Evolutionary conservation across 2,888 invertebrate species (phyloP).

Genomic region (Antheraea assamensis): DNA sequence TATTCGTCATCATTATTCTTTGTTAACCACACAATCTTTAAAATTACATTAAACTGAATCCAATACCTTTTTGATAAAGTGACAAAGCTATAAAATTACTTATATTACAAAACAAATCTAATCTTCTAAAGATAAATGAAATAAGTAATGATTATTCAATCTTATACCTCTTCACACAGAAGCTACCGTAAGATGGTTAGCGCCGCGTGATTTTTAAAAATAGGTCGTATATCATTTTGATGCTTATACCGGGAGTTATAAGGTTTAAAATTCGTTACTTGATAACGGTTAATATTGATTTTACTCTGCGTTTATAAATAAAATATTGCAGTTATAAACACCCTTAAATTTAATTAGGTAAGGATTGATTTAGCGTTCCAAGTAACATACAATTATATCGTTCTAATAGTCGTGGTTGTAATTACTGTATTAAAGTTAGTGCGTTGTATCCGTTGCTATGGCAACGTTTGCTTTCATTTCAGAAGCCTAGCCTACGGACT

Average conservation of each 20-base stretch:
- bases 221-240: not conserved
- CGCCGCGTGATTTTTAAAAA: conserved; percentile 9
- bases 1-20: no score
- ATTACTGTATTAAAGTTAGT: conserved; percentile 52
- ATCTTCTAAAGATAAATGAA: conserved; percentile 13
- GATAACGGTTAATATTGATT: not conserved
- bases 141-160: conserved; percentile 20
- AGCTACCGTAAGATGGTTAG: conserved; percentile 18
- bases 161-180: conserved; percentile 21
- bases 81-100: not conserved
- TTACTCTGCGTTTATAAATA: not conserved
- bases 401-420: conserved; percentile 53
- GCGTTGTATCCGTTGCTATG: conserved; percentile 55
- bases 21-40: not conserved
- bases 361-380: conserved; percentile 26
- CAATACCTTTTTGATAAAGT: not conserved
- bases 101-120: conserved; percentile 15
- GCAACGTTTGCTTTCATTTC: conserved; percentile 32
- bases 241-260: not conserved
- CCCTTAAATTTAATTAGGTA: conserved; percentile 23
- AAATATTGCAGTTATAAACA: conserved; percentile 21
- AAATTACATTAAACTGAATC: no score
- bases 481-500: not conserved
- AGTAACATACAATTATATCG: conserved; percentile 22
- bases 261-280: not conserved